These are phyloP conservation scores for Chlorodrepanis virens DNA, from an alignment of 2,113 vertebrate genomes.

Conservation along the genomic window DNA sequence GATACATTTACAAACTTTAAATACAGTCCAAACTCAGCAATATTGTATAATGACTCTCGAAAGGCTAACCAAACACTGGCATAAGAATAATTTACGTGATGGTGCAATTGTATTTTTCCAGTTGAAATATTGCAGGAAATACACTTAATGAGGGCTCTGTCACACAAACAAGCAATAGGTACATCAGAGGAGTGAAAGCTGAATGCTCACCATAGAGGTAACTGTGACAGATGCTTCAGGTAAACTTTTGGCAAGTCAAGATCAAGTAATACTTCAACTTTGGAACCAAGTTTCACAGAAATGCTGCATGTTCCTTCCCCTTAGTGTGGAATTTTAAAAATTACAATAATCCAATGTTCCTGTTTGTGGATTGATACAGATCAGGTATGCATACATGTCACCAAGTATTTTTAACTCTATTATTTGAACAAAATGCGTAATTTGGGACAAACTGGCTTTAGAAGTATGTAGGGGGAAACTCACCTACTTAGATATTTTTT, in stretches of 20 bases:
- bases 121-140: neutral
- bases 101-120: neutral
- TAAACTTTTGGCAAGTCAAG: neutral
- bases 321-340: neutral
- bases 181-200: neutral
- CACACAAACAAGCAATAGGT: neutral
- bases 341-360: neutral
- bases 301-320: neutral
- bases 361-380: rapidly evolving
- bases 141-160: neutral
- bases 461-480: neutral
- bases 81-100: neutral
- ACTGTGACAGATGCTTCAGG: neutral
- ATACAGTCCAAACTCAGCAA: neutral
- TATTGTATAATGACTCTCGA: neutral
- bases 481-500: neutral
- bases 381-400: neutral
- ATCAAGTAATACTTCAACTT: neutral
- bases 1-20: neutral
- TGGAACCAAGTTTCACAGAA: neutral
- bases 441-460: neutral
- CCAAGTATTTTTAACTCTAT: neutral
- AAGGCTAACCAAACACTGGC: neutral
- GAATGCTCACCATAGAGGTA: neutral
- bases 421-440: neutral